These are phyloP conservation scores for Ariolimax columbianus DNA, from an alignment of 2,888 invertebrate genomes.

Conservation along the genomic window DNA sequence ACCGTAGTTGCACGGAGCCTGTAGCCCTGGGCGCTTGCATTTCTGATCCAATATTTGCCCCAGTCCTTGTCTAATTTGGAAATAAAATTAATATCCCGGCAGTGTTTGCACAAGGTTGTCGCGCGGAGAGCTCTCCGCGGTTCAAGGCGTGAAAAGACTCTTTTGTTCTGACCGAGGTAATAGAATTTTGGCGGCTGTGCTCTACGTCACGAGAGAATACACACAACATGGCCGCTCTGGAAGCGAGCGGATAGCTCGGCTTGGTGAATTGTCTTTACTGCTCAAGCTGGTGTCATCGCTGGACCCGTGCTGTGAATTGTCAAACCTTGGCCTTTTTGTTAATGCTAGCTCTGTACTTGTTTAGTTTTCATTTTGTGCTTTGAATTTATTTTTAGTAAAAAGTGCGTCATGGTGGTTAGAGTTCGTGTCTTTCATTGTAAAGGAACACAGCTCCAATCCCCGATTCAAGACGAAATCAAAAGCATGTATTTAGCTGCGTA, in stretches of 20 bases:
- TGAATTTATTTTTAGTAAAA: too few relatives aligned
- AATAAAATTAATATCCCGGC: conserved; percentile 50
- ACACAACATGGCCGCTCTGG: conserved; percentile 34
- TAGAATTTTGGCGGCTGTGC: conserved; percentile 30
- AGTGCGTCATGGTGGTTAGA: too few relatives aligned
- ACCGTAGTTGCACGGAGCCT: background rate
- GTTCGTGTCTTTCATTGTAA: too few relatives aligned
- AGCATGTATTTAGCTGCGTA: too few relatives aligned
- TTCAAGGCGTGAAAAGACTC: conserved; percentile 40
- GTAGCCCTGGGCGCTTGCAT: conserved; percentile 47
- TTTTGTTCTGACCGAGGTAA: conserved; percentile 45
- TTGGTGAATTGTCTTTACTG: background rate
- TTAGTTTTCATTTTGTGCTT: background rate
- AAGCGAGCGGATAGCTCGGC: background rate
- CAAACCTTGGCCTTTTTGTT: background rate
- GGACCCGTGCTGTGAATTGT: background rate
- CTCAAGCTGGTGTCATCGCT: conserved; percentile 1
- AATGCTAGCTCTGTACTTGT: background rate
- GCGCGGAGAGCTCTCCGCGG: conserved; percentile 31
- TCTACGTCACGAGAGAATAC: conserved; percentile 14
- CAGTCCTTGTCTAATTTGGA: conserved; percentile 46
- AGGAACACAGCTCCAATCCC: too few relatives aligned
- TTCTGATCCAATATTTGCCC: conserved; percentile 51
- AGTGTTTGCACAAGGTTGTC: conserved; percentile 45
- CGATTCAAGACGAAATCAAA: too few relatives aligned